Base-by-base conservation (phyloP, 2,113 vertebrate genomes). In the Lutjanus erythropterus region DNA sequence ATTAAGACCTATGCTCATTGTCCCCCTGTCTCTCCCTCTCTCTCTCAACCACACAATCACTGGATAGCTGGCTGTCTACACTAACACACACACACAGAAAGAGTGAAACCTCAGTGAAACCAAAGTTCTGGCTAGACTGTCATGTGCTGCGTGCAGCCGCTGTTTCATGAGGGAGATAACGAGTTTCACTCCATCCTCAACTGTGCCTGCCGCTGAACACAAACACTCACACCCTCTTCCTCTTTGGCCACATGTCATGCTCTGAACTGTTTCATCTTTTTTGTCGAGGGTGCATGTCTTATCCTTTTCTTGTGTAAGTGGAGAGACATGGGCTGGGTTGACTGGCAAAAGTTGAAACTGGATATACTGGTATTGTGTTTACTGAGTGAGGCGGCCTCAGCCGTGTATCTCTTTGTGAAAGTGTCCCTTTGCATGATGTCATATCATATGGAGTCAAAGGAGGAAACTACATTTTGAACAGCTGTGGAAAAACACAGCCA, bases 311-410 rank as follows among this genome's bases (percentile, higher is more conserved):
- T 78, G 71, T 59, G 71, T 52, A 75, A 84, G 84, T 69, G 85
- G 77, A 88, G 78, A 85, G 75, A 89, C 83, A 84, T 77, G 42
- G 72, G 73, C 86, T 23, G 56, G 44, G 60, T 27, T 77, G 80
- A 62, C 71, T 49, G 83, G 67, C 71, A 69, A 81, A 84, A 78
- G 69, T 64, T 68, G 79, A 90, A 93, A 94, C 82, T 85, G 80
- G 89, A 91, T 85, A 76, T 80, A 52, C 89, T 85, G 78, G 87
- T 88, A 87, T 88, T 89, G 78, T 90, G 86, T 90, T 89, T 84
- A 80, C 79, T 0, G 46, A 89, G 56, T 1, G 9, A 47, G 41
- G 58, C 19, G 0, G 64, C 58, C 12, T 10, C 44, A 31, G 56
- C 64, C 23, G 4, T 37, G n/a, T 55, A 60, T 75, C 58, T 83